Evolutionary conservation across 2,888 invertebrate species (phyloP), one percentile per base, ranked within the genome.

Genomic region (Cinara cedri): DNA sequence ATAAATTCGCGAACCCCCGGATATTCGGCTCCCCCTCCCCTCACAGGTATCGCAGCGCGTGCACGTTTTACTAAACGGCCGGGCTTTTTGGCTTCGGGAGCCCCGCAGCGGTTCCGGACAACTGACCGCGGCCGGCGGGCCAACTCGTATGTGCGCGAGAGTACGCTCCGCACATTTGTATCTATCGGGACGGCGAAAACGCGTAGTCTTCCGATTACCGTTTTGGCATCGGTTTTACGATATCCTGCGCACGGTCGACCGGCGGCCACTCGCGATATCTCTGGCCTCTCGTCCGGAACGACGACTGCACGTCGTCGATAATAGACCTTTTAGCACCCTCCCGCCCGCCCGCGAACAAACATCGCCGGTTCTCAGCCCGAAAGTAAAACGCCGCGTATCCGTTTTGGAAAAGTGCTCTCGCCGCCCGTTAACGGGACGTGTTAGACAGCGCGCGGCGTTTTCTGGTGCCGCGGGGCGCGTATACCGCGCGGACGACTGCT

Each of bases 171-270:
- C 51, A n/a, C 1, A 9, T 60, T n/a, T n/a, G 2, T 66, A 16
- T 49, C 14, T 49, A 68, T 51, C 11, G 16, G 13, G 70, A 19
- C 51, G 14, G 14, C 10, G 11, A 42, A 55, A 54, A 55, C 74
- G 42, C 42, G 34, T 6, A 6, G 6, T 65, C 74, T 70, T 78
- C 78, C 78, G 78, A 78, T 78, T 78, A 60, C 55, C 42, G 24
- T 78, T 78, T 78, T 78, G 68, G 78, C 78, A 57, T 76, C 63
- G 74, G 63, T 42, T 19, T 44, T 34, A 34, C n/a, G n/a, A n/a
- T 34, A 34, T 34, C 34, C 34, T 34, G 11, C 19, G 8, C 51
- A 62, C 63, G 63, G 51, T 63, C 9, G 26, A 62, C 72, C 60
- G 72, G 63, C 63, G 49, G 72, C 51, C 63, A 11, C 62, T 6